Conservation (phyloP, 1,140 invertebrate genomes). For the Drosophila carrolli region DNA sequence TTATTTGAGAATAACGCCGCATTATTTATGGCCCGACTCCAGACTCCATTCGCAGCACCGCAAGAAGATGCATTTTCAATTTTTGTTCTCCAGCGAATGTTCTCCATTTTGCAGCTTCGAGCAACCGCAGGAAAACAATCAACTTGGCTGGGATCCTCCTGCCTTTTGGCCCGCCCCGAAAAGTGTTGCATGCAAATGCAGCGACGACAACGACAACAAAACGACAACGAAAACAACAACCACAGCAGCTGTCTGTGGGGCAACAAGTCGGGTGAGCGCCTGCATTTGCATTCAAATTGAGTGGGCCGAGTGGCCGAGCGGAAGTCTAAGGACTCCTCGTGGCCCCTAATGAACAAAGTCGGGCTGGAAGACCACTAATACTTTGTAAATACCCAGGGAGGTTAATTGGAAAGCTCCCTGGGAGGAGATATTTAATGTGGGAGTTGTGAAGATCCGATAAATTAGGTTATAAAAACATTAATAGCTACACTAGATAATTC, state of each 20-base stretch:
- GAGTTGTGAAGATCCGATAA: too few relatives aligned
- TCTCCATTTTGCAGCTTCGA: slow-evolving; percentile 68
- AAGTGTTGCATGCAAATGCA: slow-evolving; percentile 74
- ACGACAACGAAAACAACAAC: slow-evolving; percentile 45
- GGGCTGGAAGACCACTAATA: slow-evolving; percentile 8
- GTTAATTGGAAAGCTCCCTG: slow-evolving; percentile 14
- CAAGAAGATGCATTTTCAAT: slow-evolving; percentile 66
- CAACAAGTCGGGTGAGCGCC: slow-evolving; percentile 49
- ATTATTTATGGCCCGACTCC: slow-evolving; percentile 70
- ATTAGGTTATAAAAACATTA: too few relatives aligned
- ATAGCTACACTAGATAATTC: too few relatives aligned
- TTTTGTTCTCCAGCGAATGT: slow-evolving; percentile 59
- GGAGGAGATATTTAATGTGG: not conserved
- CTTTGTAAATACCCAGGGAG: slow-evolving; percentile 6
- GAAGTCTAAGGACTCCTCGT: slow-evolving; percentile 5
- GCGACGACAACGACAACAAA: slow-evolving; percentile 10
- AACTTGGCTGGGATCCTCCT: slow-evolving; percentile 38
- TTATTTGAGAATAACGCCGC: slow-evolving; percentile 81
- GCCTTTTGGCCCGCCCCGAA: slow-evolving; percentile 32
- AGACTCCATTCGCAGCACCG: slow-evolving; percentile 29
- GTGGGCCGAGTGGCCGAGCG: slow-evolving; percentile 24
- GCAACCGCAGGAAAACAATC: slow-evolving; percentile 77
- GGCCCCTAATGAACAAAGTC: slow-evolving; percentile 60
- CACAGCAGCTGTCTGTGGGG: slow-evolving; percentile 41
- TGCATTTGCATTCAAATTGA: slow-evolving; percentile 54